These are phyloP conservation scores for Oncorhynchus masou DNA, from an alignment of 2,113 vertebrate genomes.

Conservation along the genomic window DNA sequence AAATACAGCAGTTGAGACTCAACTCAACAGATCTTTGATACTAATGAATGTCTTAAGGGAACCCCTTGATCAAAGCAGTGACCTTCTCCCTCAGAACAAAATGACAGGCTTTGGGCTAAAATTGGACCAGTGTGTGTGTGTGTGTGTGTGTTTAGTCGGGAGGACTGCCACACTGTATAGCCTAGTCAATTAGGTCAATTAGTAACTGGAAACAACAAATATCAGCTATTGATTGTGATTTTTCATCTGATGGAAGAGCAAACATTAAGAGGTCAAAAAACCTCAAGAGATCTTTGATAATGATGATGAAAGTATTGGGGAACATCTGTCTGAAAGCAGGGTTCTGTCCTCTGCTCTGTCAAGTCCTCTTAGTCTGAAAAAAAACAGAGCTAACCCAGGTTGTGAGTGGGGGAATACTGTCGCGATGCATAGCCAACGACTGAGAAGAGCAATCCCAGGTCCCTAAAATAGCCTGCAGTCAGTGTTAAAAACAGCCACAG, in stretches of 20 bases:
- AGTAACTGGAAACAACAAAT: neutral
- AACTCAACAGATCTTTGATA: too few relatives aligned
- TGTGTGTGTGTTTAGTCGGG: too few relatives aligned
- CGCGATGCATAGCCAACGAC: neutral
- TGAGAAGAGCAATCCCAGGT: slow-evolving; percentile 8
- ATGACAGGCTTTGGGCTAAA: neutral
- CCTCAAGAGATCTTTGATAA: neutral
- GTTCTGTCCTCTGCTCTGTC: neutral
- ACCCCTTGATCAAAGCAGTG: too few relatives aligned
- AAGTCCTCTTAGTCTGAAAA: neutral
- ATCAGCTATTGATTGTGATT: neutral
- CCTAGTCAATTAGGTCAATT: neutral
- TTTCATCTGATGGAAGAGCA: neutral
- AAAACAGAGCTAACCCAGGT: neutral
- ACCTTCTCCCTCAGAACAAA: too few relatives aligned
- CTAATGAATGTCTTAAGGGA: too few relatives aligned
- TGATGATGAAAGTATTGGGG: neutral
- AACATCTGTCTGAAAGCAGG: neutral
- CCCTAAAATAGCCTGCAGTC: slow-evolving; percentile 13
- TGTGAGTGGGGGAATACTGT: slow-evolving; percentile 2
- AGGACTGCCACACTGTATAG: neutral
- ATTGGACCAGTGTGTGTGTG: too few relatives aligned
- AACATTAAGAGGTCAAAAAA: neutral
- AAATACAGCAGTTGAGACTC: too few relatives aligned
- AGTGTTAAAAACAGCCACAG: slow-evolving; percentile 46